These are phyloP conservation scores for Sitta europaea DNA, from an alignment of 2,113 vertebrate genomes.

Conservation along the genomic window DNA sequence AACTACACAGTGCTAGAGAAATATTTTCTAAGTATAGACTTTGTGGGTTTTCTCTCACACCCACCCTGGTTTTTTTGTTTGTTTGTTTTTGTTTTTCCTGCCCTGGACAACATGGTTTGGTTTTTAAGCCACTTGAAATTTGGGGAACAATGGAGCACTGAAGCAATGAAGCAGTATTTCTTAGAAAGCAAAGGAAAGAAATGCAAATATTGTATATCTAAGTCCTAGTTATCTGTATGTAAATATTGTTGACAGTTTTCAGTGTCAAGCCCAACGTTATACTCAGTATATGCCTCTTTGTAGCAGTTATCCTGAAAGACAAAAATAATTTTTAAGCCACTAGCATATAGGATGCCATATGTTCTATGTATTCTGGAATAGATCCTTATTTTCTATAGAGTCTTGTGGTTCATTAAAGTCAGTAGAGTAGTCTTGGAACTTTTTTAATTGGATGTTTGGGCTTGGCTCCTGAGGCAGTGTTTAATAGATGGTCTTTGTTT, in stretches of 20 bases:
- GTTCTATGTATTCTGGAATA: background rate
- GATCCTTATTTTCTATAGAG: background rate
- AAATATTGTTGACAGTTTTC: background rate
- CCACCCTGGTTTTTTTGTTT: background rate
- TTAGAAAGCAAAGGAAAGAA: background rate
- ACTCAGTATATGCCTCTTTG: fast-evolving
- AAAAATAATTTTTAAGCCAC: background rate
- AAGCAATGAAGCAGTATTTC: background rate
- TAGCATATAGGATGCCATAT: background rate
- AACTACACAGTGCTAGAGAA: background rate
- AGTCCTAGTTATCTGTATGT: background rate
- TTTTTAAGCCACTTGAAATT: background rate
- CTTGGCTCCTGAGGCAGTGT: background rate
- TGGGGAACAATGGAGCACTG: background rate
- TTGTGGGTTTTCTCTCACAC: background rate
- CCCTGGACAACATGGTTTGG: background rate
- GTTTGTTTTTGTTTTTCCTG: too few relatives aligned
- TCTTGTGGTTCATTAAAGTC: background rate
- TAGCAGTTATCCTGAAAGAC: background rate
- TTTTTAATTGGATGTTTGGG: background rate
- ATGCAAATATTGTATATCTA: background rate
- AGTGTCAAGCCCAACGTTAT: background rate
- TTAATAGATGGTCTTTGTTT: background rate
- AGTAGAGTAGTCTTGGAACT: background rate
- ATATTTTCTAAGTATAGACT: background rate